Evolutionary conservation across 2,888 invertebrate species (phyloP), one percentile per base, ranked within the genome.

Genomic region (Drosophila hamatofila): DNA sequence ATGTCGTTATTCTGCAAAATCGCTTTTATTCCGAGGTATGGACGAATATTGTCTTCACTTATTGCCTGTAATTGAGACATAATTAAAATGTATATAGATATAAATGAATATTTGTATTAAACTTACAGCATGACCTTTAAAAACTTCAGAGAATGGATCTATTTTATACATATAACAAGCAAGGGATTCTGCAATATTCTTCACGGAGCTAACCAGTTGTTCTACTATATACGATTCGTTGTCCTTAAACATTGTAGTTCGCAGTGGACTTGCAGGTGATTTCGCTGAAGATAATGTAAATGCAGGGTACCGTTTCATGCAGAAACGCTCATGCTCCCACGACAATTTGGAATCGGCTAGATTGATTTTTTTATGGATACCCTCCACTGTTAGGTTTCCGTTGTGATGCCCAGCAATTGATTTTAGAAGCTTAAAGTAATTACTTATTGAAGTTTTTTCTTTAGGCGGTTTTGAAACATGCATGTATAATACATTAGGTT

Each of bases 261-360:
- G 87, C 3, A 90, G 63, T 11, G 92, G 89, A 70, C 92, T 92
- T 57, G 88, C 89, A 14, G 93, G 91, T 7, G 89, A 83, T 70
- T 94, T 94, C 7, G 97, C 92, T 2, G 96, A 95, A 1, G 98
- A 98, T 6, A 99, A 88, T 0, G 99, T 99, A 91, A 98, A 97
- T 0, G 98, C 98, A 0, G 98, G 96, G 88, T 98, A 94, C 75
- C 98, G 94, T 76, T 97, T 95, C 82, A 99, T 97, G 92, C 98
- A 98, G 93, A 97, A 99, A 78, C 98, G 94, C 93, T 99, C 99
- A 91, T 99, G 99, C 90, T 99, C 98, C 99, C 99, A 99, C 0
- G 98, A 97, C 33, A 98, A 93, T 62, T 96, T 94, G 0, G 74
- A 97, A 59, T 98, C 98, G 0, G 98, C 98, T 61, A 99, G 93